A percentile compares a stretch with the other conserved stretches of the same genome.
These are phyloP conservation scores for Coendou prehensilis DNA, from an alignment of 2,797 vertebrate species.

Conservation along the genomic window DNA sequence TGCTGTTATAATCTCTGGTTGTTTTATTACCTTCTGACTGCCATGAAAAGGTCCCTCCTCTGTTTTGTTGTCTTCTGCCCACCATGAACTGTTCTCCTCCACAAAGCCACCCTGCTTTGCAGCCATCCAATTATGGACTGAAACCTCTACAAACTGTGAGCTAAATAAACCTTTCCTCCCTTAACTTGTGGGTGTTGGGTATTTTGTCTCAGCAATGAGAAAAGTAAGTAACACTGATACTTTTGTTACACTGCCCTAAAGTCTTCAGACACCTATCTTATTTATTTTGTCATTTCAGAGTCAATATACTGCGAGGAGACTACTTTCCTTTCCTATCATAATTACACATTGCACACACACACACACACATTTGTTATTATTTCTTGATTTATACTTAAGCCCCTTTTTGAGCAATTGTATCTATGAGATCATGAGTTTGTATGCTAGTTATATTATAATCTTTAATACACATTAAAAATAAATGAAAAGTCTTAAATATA, in stretches of 20 bases:
- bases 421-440: not conserved
- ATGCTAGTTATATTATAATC: not conserved
- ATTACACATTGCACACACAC: not conserved
- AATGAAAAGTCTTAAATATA: constrained; percentile 30
- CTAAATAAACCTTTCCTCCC: too few species aligned
- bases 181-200: too few species aligned
- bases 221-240: not conserved
- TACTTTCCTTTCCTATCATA: constrained; percentile 21
- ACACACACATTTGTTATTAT: not conserved
- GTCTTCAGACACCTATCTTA: constrained; percentile 17
- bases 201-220: not conserved
- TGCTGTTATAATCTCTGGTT: not conserved
- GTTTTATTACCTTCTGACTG: not conserved
- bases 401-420: constrained; percentile 5
- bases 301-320: not conserved
- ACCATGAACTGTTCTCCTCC: not conserved
- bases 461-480: not conserved
- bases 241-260: not conserved
- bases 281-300: constrained; percentile 24
- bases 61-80: not conserved
- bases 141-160: not conserved
- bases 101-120: not conserved
- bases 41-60: not conserved
- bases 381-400: not conserved
- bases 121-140: not conserved